Base-by-base conservation (phyloP, 2,888 invertebrate species). In the Drepanosiphum platanoidis region DNA sequence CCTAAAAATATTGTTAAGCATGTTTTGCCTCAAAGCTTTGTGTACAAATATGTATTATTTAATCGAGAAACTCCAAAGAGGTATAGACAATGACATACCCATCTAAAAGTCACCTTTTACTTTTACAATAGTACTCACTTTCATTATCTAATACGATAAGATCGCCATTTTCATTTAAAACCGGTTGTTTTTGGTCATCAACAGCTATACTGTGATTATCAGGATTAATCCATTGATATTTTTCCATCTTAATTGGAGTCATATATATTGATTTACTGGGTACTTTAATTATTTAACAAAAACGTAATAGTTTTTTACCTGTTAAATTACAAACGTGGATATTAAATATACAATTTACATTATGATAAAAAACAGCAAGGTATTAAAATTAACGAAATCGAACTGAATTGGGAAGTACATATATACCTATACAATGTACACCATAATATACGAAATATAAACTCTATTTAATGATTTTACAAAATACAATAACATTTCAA, bases 121-220 rank as follows among this genome's bases (percentile, higher is more conserved):
- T 64, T 61, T 30, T 42, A n/a, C 18, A 79, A 32, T 32, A 15
- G 30, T 58, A 84, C 84, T 84, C 39, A 84, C 84, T 84, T 52
- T 77, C 58, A n/a, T 84, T 84, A n/a, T 84, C 84, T n/a, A 84
- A 84, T 3, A 84, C 84, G n/a, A 84, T 84, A n/a, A 84, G 68
- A 77, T 84, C 84, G 36, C 84, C 84, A 36, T 77, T 84, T 68
- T 84, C 84, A 39, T 84, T 84, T 22, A 77, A 13, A 34, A 84
- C 84, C 9, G 84, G 84, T 77, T 77, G 84, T 58, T 84, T 84
- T n/a, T 84, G 84, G 9, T 84, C 84, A 13, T 84, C 84, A 68
- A 84, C 84, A 3, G 84, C 84, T 58, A 84, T 84, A 58, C 77
- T 84, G 58, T 84, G 84, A 58, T 84, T 75, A 36, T 84, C 84